Base-by-base conservation (phyloP, 2,113 vertebrate genomes). In the Dinomys branickii region DNA sequence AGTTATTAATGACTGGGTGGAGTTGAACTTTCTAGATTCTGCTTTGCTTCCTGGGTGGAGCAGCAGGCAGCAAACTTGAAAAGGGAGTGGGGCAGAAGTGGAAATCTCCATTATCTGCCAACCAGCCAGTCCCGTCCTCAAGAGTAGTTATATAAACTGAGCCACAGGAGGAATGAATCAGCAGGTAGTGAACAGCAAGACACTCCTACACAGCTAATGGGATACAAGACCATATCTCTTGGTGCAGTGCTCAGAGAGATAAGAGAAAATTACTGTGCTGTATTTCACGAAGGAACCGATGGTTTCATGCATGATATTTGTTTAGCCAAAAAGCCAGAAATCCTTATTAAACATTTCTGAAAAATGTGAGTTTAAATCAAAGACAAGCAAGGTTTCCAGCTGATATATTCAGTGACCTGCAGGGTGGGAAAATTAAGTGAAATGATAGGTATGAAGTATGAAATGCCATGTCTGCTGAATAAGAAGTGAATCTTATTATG, bases 291-390 rank as follows among this genome's bases (percentile, higher is more conserved):
- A 91, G 88, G 75, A 84, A 71, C 52, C 2, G n/a, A 65, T 52
- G 63, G 20, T 8, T 65, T 94, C 44, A 47, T 56, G 67, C 16
- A 50, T 77, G 33, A 65, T 78, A 28, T 88, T 88, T 97, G 24
- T 88, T 97, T 80, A 89, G 73, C n/a, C 65, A 52, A 88, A 93
- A 85, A 93, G 35, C 33, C 80, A 95, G 61, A 95, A 89, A 91
- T 41, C 12, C 47, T 93, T 44, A 93, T 82, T 93, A 91, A 97
- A 91, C n/a, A 95, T 67, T 97, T 96, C 83, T 93, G 20, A 24
- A 92, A 96, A 88, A 63, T 83, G 52, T 89, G 85, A 33, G 47
- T 94, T 88, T 97, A 71, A 88, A 80, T 96, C 10, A 90, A 95
- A 89, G 35, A 61, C 69, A 80, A 90, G 81, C 77, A 86, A 89